Percentiles rank a stretch among this genome's conserved stretches.
phyloP scores from a whole-genome alignment of 2,113 vertebrate species.

The Albula goreensis region DNA sequence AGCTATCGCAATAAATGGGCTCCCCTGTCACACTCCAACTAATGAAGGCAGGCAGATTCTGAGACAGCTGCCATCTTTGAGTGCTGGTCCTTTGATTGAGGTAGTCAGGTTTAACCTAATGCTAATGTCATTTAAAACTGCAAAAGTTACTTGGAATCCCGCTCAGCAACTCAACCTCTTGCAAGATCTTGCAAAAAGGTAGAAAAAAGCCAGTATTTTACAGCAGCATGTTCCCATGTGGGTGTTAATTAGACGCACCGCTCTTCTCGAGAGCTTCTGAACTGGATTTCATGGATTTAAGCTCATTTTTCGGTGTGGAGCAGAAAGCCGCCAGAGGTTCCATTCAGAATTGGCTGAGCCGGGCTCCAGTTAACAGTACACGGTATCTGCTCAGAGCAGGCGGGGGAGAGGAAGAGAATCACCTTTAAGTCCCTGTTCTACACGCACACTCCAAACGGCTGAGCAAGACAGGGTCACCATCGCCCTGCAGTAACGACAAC shows the following conservation, averaged over 20 bases:
- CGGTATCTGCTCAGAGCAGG: background rate
- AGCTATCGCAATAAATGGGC: background rate
- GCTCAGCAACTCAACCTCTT: background rate
- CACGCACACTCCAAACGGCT: background rate
- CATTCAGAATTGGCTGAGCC: background rate
- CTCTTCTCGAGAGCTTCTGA: background rate
- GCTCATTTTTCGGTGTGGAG: background rate
- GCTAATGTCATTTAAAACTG: background rate
- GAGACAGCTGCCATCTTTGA: background rate
- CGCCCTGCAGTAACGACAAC: background rate
- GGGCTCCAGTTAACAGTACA: background rate
- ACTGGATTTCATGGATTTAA: conserved; percentile 9
- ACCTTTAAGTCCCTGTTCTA: background rate
- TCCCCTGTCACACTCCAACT: background rate
- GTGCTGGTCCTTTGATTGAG: background rate
- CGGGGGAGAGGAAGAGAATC: no score
- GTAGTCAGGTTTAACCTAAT: background rate
- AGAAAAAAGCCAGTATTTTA: background rate
- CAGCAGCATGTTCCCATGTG: background rate
- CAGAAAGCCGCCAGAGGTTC: background rate
- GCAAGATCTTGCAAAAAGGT: background rate
- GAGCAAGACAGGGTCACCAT: background rate
- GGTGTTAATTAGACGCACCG: conserved; percentile 11
- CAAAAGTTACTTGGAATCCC: background rate
- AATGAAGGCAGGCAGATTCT: background rate